Base-by-base conservation (phyloP, 2,888 invertebrate species). In the Dione vanillae region DNA sequence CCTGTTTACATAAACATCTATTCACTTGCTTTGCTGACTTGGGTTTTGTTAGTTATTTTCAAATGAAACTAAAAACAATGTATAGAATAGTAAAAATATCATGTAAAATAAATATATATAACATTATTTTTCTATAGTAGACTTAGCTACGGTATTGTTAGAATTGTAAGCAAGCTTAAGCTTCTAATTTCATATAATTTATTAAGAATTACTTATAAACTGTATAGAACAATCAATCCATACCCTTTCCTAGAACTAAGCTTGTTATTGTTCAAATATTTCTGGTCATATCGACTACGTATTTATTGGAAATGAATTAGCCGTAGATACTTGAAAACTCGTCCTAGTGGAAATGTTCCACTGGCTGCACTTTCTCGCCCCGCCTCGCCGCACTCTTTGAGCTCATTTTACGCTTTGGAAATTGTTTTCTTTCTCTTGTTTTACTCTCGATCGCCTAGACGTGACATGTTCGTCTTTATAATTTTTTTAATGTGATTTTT, bases 311-410 rank as follows among this genome's bases (percentile, higher is more conserved):
- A n/a, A 69, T 67, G 73, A 73, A 58, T 56, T 67, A 70, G 70
- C 74, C 43, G 69, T 69, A 69, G 66, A 69, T 70, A 47, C 66
- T 56, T 66, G 43, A 54, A 70, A 64, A 69, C 67, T 58, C 67
- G 67, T 51, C 72, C 72, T 76, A 71, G 58, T 77, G 78, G 78
- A 78, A 78, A 72, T 73, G 76, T 79, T 78, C 78, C 79, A 70
- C 62, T 68, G 70, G 71, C 59, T 76, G 76, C 76, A 74, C 73
- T 74, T 75, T 76, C 74, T 74, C 78, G 73, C 74, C 72, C 75
- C 74, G 68, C 65, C 65, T 68, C 71, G 69, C 71, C 61, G 61
- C 64, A 51, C 67, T 45, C 73, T 79, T 78, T 76, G 76, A 79
- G 74, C 77, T 71, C 69, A 76, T 79, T 77, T 78, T 78, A 73